Percentiles rank a stretch among this genome's conserved stretches.
phyloP scores from a whole-genome alignment of 2,113 vertebrate species.

The Aphelocoma coerulescens region DNA sequence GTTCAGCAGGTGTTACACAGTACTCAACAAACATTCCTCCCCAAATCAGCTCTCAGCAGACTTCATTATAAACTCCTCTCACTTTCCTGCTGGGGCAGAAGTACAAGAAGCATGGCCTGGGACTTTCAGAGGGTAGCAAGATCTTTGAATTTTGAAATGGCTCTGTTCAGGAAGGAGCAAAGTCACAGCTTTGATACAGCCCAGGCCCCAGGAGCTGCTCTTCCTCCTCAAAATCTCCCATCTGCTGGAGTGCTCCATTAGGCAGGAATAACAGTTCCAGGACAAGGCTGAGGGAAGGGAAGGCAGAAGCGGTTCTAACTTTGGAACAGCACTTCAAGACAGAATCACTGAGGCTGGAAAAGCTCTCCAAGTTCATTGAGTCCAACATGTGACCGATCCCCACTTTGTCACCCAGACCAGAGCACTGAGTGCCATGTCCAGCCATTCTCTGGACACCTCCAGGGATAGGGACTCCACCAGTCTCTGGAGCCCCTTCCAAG shows the following conservation, averaged over 20 bases:
- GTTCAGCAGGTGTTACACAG: not conserved
- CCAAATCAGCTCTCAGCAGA: not conserved
- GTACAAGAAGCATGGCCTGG: accelerated
- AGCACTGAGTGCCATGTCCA: not conserved
- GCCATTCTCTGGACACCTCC: not conserved
- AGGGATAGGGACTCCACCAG: not conserved
- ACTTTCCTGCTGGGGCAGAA: not conserved
- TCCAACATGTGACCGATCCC: accelerated
- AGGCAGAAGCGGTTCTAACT: not conserved
- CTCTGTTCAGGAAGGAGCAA: not conserved
- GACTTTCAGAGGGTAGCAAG: not conserved
- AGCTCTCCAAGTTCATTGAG: accelerated
- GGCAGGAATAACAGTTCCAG: not conserved
- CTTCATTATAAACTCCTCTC: not conserved
- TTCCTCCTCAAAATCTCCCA: not conserved
- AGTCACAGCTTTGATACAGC: not conserved
- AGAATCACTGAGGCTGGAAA: not conserved
- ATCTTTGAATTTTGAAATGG: not conserved
- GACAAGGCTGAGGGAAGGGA: accelerated
- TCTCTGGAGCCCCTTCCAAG: not conserved
- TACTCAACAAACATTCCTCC: not conserved
- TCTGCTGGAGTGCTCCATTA: accelerated
- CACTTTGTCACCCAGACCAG: not conserved
- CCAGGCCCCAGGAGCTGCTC: not conserved
- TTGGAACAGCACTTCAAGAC: not conserved